phyloP scores from a whole-genome alignment of 2,888 invertebrate genomes.

The Ametastegia equiseti region DNA sequence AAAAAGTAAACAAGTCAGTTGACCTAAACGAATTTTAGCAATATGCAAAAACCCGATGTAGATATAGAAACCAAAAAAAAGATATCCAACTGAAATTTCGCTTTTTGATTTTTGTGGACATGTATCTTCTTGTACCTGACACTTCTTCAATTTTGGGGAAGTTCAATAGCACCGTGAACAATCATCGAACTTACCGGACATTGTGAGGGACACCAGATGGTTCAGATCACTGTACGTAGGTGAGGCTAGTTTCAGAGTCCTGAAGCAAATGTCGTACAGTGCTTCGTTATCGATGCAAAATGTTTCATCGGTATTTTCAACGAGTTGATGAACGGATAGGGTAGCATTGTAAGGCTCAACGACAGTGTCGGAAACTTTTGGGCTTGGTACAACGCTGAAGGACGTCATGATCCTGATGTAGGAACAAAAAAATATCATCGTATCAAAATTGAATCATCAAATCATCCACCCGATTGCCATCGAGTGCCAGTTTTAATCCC shows the following conservation, averaged over 20 bases:
- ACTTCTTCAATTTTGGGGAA: not conserved
- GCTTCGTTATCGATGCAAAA: constrained; percentile 78
- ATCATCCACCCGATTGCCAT: not conserved
- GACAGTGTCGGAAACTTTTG: constrained; percentile 81
- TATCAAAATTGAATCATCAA: not conserved
- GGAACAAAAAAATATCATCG: too few relatives aligned
- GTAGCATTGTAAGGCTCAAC: constrained; percentile 79
- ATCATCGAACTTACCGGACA: constrained; percentile 53
- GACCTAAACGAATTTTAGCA: too few relatives aligned
- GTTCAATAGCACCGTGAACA: not conserved
- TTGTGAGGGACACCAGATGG: constrained; percentile 76
- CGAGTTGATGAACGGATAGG: constrained; percentile 77
- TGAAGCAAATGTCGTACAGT: constrained; percentile 78
- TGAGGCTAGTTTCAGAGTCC: constrained; percentile 76
- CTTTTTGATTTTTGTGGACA: too few relatives aligned
- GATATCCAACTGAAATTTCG: too few relatives aligned
- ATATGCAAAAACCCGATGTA: too few relatives aligned
- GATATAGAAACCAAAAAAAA: too few relatives aligned
- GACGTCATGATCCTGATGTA: constrained; percentile 91
- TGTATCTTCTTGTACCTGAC: too few relatives aligned
- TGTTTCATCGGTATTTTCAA: constrained; percentile 78
- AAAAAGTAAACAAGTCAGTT: too few relatives aligned
- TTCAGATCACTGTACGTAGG: constrained; percentile 81
- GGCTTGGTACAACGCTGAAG: constrained; percentile 89
- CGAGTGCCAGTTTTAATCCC: not conserved